A percentile compares a stretch with the other conserved stretches of the same genome.
phyloP scores from a whole-genome alignment of 2,888 invertebrate genomes.

The Lepidochitona cinerea region DNA sequence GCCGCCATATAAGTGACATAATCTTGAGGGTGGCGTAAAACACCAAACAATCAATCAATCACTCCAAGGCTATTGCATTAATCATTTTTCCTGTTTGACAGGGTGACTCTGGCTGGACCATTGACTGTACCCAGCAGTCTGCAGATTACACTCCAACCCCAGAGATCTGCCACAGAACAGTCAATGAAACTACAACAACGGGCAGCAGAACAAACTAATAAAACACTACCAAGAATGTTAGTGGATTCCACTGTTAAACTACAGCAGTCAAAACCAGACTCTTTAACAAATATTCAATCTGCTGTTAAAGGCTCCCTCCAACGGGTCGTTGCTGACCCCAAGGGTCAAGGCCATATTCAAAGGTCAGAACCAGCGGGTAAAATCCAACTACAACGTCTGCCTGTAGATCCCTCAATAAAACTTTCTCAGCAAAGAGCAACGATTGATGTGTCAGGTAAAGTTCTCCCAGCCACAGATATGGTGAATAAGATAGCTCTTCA shows the following conservation, averaged over 20 bases:
- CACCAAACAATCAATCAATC: too few species aligned
- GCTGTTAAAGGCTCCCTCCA: background rate
- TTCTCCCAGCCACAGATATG: background rate
- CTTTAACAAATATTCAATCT: background rate
- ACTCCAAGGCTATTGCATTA: too few species aligned
- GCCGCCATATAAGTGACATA: too few species aligned
- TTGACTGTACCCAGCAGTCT: background rate
- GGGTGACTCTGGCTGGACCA: background rate
- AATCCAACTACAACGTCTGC: background rate
- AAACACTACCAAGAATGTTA: background rate
- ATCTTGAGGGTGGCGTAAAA: too few species aligned
- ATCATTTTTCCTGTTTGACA: too few species aligned
- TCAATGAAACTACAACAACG: background rate
- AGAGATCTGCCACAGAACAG: background rate
- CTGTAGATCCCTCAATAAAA: background rate
- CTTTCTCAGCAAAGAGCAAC: background rate
- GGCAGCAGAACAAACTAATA: background rate
- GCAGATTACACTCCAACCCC: background rate
- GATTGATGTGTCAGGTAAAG: background rate
- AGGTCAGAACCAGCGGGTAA: background rate
- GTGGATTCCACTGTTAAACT: background rate
- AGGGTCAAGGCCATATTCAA: background rate
- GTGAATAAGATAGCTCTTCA: background rate
- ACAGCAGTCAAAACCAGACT: background rate
- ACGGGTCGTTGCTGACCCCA: background rate